These are phyloP conservation scores for Resseliella maxima DNA, from an alignment of 2,888 invertebrate species.

Conservation along the genomic window DNA sequence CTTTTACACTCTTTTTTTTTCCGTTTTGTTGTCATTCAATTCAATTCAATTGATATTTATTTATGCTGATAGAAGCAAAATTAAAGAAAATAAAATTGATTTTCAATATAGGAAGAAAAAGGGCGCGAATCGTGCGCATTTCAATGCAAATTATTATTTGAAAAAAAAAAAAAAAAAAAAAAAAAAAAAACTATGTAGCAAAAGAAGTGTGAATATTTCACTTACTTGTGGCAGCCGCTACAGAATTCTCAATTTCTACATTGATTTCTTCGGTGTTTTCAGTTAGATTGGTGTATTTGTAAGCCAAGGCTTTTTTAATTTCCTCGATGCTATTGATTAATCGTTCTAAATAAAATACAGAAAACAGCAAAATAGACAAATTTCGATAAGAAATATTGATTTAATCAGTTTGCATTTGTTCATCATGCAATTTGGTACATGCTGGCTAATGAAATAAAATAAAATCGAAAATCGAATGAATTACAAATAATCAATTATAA, in stretches of 20 bases:
- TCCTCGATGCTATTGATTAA: slow-evolving; percentile 82
- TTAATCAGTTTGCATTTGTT: neutral
- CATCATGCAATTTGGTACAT: neutral
- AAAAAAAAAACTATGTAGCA: neutral
- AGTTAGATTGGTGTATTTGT: slow-evolving; percentile 69
- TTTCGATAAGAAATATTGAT: slow-evolving; percentile 1
- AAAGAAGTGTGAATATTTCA: slow-evolving; percentile 59
- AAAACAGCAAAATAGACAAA: slow-evolving; percentile 42
- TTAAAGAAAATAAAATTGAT: slow-evolving; percentile 40
- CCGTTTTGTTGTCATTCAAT: slow-evolving; percentile 8
- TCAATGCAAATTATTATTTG: neutral
- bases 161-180: neutral
- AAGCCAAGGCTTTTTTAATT: slow-evolving; percentile 78
- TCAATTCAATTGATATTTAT: slow-evolving; percentile 32
- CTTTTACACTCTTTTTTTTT: neutral
- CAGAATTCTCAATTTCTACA: slow-evolving; percentile 77
- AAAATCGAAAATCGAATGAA: slow-evolving; percentile 41
- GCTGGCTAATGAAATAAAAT: neutral
- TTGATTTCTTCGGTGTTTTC: slow-evolving; percentile 75
- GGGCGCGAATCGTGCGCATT: neutral
- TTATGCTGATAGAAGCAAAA: slow-evolving; percentile 38
- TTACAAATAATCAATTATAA: slow-evolving; percentile 51
- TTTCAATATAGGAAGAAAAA: neutral
- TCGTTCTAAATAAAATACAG: slow-evolving; percentile 73
- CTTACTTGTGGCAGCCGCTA: slow-evolving; percentile 79